Evolutionary conservation across 1,140 invertebrate genomes (phyloP), one percentile per base, ranked within the genome.

Genomic region (Neocloeon triangulifer): DNA sequence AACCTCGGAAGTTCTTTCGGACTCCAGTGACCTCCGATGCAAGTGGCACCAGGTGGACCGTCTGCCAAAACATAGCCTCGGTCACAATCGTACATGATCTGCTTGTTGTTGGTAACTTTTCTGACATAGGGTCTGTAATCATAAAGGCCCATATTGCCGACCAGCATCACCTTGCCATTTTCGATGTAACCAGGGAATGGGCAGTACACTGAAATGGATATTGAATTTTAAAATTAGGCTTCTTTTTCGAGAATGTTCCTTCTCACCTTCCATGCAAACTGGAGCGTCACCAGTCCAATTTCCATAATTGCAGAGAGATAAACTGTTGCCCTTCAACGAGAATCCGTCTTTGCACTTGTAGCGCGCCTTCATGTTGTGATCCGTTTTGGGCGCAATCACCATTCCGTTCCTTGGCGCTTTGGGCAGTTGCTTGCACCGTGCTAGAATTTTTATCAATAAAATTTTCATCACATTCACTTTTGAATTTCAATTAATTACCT

Each of bases 101-200:
- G 82, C 40, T 91, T 84, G 46, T 94, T 92, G 51, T 89, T 91
- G 1, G 56, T 58, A 33, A 81, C 73, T 55, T 85, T 88, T 43
- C 69, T 73, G 0, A 96, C 88, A 47, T 96, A 96, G 0, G 85
- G 79, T n/a, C 86, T 56, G 48, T 95, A 96, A 50, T 95, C 88
- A 50, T 96, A 96, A 19, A 91, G 64, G 0, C 91, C 91, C 84
- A 95, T 94, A 45, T 91, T 88, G 3, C 89, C 91, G 2, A 96
- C 86, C 1, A 96, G 54, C 9, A 94, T 58, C 1, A 96, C 82
- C 50, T 86, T 82, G 6, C 91, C 91, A 43, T 92, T 75, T 30
- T 73, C 62, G 25, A 96, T 72, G 37, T 74, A 73, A 2, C 91
- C 89, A 12, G 91, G 91, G 51, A 86, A 92, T 1, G 82, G 77